Evolutionary conservation across 2,888 invertebrate genomes (phyloP).

Genomic region (Scaeva pyrastri): DNA sequence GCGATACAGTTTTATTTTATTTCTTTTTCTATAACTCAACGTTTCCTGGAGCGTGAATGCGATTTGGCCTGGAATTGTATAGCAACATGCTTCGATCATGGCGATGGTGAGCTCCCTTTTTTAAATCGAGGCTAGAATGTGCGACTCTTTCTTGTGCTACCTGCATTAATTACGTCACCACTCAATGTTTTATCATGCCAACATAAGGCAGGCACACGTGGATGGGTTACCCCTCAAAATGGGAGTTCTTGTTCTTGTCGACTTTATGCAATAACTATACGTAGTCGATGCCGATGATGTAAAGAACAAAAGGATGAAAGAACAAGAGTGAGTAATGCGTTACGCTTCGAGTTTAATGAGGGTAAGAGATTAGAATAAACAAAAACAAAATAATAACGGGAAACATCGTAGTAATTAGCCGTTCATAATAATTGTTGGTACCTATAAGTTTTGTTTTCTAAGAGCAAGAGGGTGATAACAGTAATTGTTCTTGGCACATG

Average conservation of each 20-base stretch:
- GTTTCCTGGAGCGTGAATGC: conserved; percentile 60
- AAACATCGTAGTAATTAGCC: conserved; percentile 60
- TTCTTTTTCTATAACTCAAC: background rate
- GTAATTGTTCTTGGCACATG: conserved; percentile 58
- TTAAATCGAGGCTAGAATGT: background rate
- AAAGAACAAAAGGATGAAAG: conserved; percentile 11
- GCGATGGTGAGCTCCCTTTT: conserved; percentile 22
- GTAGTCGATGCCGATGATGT: background rate
- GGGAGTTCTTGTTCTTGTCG: background rate
- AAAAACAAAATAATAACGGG: conserved; percentile 39
- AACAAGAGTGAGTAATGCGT: conserved; percentile 58
- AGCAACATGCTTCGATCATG: conserved; percentile 56
- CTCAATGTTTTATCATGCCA: conserved; percentile 69
- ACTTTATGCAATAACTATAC: background rate
- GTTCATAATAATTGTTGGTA: conserved; percentile 38
- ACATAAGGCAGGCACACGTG: conserved; percentile 39
- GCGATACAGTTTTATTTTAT: conserved; percentile 14
- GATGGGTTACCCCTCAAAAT: conserved; percentile 12
- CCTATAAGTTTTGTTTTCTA: conserved; percentile 52
- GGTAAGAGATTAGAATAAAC: conserved; percentile 39
- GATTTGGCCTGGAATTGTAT: conserved; percentile 43
- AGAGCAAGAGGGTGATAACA: conserved; percentile 44
- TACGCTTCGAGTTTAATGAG: conserved; percentile 66
- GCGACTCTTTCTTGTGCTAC: conserved; percentile 79
- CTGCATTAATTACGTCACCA: conserved; percentile 81